Conservation (phyloP, 92 coral and sea anemone genomes). For the Actinostola sp. region DNA sequence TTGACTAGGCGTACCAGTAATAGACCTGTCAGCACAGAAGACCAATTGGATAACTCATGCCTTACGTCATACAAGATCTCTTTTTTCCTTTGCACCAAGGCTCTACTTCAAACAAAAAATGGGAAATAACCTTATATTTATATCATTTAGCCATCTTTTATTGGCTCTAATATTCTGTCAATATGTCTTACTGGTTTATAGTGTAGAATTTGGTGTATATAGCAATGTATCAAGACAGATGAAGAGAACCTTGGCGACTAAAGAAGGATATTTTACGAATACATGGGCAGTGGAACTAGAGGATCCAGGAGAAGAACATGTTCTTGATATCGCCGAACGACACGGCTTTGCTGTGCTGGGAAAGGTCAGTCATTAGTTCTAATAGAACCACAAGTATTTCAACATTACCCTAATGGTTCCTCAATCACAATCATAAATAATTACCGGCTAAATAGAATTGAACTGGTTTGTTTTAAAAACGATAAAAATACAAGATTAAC, state of each 20-base stretch:
- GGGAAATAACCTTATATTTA: conserved; percentile 67
- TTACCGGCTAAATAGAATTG: background rate
- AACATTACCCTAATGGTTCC: background rate
- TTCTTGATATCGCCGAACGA: conserved; percentile 75
- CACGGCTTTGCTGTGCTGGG: conserved; percentile 92
- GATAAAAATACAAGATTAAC: too few species aligned
- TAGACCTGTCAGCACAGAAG: conserved; percentile 55
- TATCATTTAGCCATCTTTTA: conserved; percentile 41
- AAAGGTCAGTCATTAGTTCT: conserved; percentile 62
- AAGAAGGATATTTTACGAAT: conserved; percentile 94
- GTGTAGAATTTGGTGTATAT: conserved; percentile 20
- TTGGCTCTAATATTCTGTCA: conserved; percentile 17
- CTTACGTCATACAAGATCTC: conserved; percentile 74
- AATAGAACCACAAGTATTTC: background rate
- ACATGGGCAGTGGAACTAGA: conserved; percentile 99
- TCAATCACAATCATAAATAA: conserved; percentile 12
- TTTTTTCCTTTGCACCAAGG: conserved; percentile 18
- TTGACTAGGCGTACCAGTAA: conserved; percentile 44
- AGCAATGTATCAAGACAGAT: conserved; percentile 76
- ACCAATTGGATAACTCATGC: conserved; percentile 77
- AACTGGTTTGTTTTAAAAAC: too few species aligned
- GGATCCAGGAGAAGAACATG: conserved; percentile 77
- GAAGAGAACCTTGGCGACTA: conserved; percentile 82
- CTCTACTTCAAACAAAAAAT: conserved; percentile 63
- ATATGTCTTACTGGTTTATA: background rate